These are phyloP conservation scores for Micronycteris hirsuta DNA, from an alignment of 2,113 vertebrate genomes.

Conservation along the genomic window DNA sequence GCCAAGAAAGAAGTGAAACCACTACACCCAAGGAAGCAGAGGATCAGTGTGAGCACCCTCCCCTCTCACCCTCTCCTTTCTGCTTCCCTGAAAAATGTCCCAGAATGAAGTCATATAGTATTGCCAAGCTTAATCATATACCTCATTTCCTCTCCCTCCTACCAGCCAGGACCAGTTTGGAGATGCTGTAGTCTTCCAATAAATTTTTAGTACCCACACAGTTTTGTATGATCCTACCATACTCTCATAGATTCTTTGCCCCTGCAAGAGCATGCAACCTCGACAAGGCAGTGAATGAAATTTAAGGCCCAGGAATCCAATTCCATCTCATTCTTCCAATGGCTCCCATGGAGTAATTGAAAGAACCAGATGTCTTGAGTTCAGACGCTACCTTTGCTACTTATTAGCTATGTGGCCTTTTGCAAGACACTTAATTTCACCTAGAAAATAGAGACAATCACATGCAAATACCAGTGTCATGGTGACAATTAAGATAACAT, in stretches of 20 bases:
- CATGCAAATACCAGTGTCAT: neutral
- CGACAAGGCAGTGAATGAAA: neutral
- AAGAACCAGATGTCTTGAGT: neutral
- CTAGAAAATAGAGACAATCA: neutral
- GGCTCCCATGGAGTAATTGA: neutral
- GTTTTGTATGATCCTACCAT: neutral
- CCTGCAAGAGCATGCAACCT: neutral
- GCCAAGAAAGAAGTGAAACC: neutral
- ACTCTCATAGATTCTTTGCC: neutral
- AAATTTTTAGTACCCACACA: neutral
- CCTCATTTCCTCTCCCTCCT: neutral
- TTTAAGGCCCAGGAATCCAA: neutral
- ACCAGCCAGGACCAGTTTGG: neutral
- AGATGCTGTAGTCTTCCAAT: neutral
- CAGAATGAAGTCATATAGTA: neutral
- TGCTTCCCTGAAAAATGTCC: neutral
- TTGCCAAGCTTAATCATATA: neutral
- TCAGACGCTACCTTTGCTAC: neutral
- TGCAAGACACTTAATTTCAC: neutral
- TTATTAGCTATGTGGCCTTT: neutral
- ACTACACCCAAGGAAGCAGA: neutral
- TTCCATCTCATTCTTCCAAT: neutral
- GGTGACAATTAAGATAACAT: neutral
- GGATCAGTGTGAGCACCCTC: neutral
- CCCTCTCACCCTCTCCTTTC: neutral